These are phyloP conservation scores for Procavia capensis DNA, from an alignment of 2,113 vertebrate species.

Conservation along the genomic window DNA sequence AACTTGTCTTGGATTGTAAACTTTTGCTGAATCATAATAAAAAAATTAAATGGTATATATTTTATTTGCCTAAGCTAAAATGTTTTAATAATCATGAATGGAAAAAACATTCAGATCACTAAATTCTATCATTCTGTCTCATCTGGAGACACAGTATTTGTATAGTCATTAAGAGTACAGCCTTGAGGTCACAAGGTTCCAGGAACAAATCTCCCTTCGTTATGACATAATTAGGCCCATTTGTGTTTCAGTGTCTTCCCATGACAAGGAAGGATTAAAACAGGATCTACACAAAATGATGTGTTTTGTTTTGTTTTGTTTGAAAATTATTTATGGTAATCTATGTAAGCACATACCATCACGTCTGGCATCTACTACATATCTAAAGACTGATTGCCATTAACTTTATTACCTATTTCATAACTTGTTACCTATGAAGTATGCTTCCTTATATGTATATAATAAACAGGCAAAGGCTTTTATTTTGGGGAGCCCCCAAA, in stretches of 20 bases:
- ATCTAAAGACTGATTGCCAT: neutral
- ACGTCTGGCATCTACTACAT: neutral
- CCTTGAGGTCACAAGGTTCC: neutral
- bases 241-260: neutral
- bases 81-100: neutral
- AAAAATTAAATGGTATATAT: neutral
- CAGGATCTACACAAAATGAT: neutral
- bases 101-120: neutral
- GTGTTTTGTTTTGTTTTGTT: neutral
- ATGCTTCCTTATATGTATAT: conserved; percentile 3
- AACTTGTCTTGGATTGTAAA: too few relatives aligned
- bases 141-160: neutral
- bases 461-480: neutral
- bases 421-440: neutral
- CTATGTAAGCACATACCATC: neutral
- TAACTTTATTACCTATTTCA: neutral
- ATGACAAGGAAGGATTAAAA: neutral
- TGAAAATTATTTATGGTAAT: neutral
- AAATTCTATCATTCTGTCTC: neutral
- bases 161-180: neutral
- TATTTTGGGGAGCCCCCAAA: neutral
- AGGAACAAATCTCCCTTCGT: neutral
- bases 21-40: too few relatives aligned
- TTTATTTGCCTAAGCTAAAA: neutral
- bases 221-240: neutral